A percentile compares a stretch with the other conserved stretches of the same genome.
phyloP scores from a whole-genome alignment of 1,140 invertebrate genomes.

The Euwallacea similis region DNA sequence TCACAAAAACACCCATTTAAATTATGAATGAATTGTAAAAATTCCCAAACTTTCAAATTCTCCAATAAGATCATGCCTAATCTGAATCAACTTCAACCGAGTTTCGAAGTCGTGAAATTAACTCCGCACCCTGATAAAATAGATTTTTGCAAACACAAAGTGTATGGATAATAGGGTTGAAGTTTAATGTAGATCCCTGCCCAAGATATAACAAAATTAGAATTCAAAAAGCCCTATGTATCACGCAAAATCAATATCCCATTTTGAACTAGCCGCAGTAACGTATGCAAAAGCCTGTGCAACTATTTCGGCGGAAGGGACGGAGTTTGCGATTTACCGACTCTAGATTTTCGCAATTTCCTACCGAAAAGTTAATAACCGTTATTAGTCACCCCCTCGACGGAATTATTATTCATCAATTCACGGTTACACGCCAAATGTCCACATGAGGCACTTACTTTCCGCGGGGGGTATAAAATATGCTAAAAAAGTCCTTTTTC shows the following conservation, averaged over 20 bases:
- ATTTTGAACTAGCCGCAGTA: neutral
- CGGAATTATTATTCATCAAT: constrained; percentile 5
- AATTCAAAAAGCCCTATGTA: neutral
- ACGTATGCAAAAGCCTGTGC: neutral
- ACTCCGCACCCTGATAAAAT: no score
- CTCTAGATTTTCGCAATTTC: constrained; percentile 6
- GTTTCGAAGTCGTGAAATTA: no score
- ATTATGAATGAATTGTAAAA: no score
- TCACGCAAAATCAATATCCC: neutral
- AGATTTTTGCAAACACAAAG: no score
- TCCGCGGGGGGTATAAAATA: neutral
- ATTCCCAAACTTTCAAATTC: no score
- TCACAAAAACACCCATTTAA: no score
- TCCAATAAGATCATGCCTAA: no score
- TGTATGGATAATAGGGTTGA: no score
- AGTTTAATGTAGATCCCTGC: no score
- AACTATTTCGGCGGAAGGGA: neutral
- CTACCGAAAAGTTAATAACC: neutral
- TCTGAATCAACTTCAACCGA: no score
- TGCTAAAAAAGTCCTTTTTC: neutral
- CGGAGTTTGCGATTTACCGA: neutral
- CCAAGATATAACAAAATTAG: no score
- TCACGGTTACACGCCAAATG: neutral
- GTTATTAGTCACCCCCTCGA: neutral
- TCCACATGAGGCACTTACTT: neutral